These are phyloP conservation scores for Eutolmus rufibarbis DNA, from an alignment of 2,888 invertebrate genomes.

Conservation along the genomic window DNA sequence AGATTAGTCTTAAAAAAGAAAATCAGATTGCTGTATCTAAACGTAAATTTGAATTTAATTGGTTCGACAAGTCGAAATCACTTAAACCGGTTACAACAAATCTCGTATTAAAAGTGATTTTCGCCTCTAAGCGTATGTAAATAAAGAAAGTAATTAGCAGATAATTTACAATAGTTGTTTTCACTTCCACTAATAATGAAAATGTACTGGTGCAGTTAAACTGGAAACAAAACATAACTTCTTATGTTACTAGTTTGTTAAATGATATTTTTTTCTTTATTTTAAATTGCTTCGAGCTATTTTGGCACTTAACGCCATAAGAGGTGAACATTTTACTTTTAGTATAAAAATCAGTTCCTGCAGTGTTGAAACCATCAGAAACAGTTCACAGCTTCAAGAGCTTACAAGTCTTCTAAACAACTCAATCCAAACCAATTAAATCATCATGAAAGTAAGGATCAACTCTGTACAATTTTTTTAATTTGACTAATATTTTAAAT, in stretches of 20 bases:
- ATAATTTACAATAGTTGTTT: background rate
- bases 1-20: no score
- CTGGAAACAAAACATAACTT: background rate
- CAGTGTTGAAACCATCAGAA: background rate
- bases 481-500: background rate
- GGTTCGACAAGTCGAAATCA: background rate
- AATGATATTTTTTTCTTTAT: background rate
- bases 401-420: background rate
- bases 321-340: background rate
- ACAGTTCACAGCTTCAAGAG: background rate
- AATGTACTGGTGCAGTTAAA: background rate
- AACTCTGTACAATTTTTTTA: background rate
- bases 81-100: background rate
- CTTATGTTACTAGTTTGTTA: background rate
- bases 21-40: no score
- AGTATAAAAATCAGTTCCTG: background rate
- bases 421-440: background rate
- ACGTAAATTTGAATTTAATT: background rate
- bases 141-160: background rate
- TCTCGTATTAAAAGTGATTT: background rate
- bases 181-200: background rate
- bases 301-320: background rate
- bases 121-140: background rate
- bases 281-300: background rate
- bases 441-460: conserved; percentile 49